Base-by-base conservation (phyloP, 2,797 vertebrate genomes). In the Australoheros facetus region DNA sequence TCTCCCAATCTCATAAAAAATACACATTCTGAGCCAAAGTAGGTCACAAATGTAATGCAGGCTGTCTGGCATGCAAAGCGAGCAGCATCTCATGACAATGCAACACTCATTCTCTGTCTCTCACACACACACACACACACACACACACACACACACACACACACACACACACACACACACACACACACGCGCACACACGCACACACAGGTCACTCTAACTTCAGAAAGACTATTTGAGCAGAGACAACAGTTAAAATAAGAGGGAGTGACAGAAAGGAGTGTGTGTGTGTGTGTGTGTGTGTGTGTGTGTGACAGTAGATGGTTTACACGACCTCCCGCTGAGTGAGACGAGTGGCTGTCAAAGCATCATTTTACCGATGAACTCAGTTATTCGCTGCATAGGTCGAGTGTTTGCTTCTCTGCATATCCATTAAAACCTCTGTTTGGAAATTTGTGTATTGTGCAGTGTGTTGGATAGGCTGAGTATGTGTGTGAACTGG, bases 1-100 rank as follows among this genome's bases (percentile, higher is more conserved):
- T 84, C 80, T 66, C 77, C 34, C 71, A 3, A 42, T 8, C 89
- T 91, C 87, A 89, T 90, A 21, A 90, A 91, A 91, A 88, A 92
- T 90, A 86, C 73, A 91, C 83, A 84, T 56, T 78, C 76, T 42
- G 45, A 82, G 21, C 76, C 71, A 87, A 92, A 91, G 91, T 91
- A 91, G 90, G 91, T 91, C 91, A 92, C 75, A 85, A 76, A 78
- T 34, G 37, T 11, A 16, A 83, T 57, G 87, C 75, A 32, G 85
- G 79, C 80, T 78, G 85, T 86, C 83, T 86, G 86, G 80, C 80
- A 77, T 48, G 23, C 53, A 9, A 78, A 77, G 81, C 56, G 3
- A 73, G 72, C 73, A n/a, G 42, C 48, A 12, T 72, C 81, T 80
- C 77, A 80, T 59, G 54, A 84, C 79, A 69, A 75, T 2, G 59